A percentile compares a stretch with the other conserved stretches of the same genome.
phyloP scores from a whole-genome alignment of 1,140 invertebrate genomes.

The Pollicipes pollicipes region DNA sequence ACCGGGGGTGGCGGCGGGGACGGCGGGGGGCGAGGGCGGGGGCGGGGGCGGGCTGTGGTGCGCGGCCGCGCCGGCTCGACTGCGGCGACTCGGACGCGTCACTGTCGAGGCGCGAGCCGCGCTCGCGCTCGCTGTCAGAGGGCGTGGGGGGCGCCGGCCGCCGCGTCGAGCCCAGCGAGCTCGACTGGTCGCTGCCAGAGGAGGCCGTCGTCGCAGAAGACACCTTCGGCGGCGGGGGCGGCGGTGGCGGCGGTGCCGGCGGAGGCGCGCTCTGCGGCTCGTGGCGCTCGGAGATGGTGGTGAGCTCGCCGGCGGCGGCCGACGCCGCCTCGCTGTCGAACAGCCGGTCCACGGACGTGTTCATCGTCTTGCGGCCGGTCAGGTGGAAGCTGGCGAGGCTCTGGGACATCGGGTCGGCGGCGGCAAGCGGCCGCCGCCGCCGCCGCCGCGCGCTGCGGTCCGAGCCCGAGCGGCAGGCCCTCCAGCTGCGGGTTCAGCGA shows the following conservation, averaged over 20 bases:
- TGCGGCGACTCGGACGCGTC: neutral
- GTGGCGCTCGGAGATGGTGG: neutral
- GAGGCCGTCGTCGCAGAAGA: neutral
- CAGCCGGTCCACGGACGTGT: constrained; percentile 70
- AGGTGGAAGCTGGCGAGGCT: constrained; percentile 68
- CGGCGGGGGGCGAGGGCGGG: too few species aligned
- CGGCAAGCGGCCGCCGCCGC: constrained; percentile 16
- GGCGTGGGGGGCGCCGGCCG: neutral
- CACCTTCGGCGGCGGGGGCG: neutral
- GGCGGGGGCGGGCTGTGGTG: too few species aligned
- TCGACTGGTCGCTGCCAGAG: neutral
- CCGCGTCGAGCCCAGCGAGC: neutral
- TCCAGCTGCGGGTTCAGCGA: constrained; percentile 68
- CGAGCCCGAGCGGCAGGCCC: constrained; percentile 41
- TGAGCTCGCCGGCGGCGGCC: constrained; percentile 17
- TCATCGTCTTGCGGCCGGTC: constrained; percentile 57
- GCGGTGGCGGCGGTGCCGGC: too few species aligned
- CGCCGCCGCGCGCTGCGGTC: constrained; percentile 13
- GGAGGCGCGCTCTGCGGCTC: neutral
- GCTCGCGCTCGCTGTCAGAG: neutral
- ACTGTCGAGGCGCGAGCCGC: neutral
- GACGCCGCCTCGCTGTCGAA: constrained; percentile 52
- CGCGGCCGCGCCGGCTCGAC: neutral
- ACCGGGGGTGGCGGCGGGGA: too few species aligned
- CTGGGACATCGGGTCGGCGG: constrained; percentile 36